Evolutionary conservation across 2,888 invertebrate genomes (phyloP).

Genomic region (Rotaria sp.): DNA sequence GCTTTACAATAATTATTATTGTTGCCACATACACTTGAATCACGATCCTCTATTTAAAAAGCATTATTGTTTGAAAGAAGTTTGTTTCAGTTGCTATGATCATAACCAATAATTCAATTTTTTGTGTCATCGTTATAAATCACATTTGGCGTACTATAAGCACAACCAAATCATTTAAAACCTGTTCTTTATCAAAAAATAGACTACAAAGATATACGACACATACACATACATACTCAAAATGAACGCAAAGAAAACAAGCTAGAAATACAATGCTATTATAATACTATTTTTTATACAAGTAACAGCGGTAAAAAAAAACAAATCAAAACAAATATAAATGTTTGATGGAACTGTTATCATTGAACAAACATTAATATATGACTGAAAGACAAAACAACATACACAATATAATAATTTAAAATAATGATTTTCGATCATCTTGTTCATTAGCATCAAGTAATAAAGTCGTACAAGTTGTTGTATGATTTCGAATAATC

Average conservation of each 20-base stretch:
- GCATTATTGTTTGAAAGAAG: too few species aligned
- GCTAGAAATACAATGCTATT: slow-evolving; percentile 8
- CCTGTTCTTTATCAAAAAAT: slow-evolving; percentile 16
- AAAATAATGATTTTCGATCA: not conserved
- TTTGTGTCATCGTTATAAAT: not conserved
- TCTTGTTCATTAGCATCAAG: not conserved
- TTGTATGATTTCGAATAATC: not conserved
- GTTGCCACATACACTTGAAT: too few species aligned
- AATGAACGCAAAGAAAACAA: not conserved
- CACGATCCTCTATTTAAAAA: too few species aligned
- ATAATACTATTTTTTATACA: slow-evolving; percentile 8
- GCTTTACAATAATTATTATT: too few species aligned
- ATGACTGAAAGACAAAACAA: not conserved
- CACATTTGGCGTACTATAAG: not conserved
- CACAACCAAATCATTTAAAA: not conserved
- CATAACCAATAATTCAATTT: too few species aligned
- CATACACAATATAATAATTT: not conserved
- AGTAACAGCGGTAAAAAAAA: not conserved
- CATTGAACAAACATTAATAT: not conserved
- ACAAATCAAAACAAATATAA: not conserved
- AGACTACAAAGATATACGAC: not conserved
- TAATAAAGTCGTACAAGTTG: not conserved
- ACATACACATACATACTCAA: not conserved
- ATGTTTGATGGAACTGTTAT: not conserved
- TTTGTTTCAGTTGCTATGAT: too few species aligned